Conservation (phyloP, 2,113 vertebrate genomes). For the Labrus mixtus region DNA sequence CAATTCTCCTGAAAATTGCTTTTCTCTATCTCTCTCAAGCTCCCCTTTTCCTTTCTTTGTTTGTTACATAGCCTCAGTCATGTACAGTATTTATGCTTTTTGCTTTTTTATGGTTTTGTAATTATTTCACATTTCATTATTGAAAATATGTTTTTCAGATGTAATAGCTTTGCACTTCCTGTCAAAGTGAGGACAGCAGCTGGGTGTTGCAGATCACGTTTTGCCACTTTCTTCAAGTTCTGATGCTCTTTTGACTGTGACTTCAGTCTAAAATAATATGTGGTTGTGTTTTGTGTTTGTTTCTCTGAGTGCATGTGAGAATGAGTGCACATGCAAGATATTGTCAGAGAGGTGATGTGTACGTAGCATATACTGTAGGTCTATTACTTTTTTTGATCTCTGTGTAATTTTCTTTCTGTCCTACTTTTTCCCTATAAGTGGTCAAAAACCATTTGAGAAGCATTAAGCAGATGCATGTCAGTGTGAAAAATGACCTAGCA, state of each 20-base stretch:
- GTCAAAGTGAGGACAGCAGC: neutral
- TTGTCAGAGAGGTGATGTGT: neutral
- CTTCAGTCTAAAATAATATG: neutral
- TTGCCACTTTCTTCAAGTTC: conserved; percentile 3
- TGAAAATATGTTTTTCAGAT: conserved; percentile 6
- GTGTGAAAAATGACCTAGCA: conserved; percentile 20
- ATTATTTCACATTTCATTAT: conserved; percentile 16
- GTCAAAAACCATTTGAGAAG: neutral
- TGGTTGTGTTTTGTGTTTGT: neutral
- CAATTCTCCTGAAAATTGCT: conserved; percentile 19
- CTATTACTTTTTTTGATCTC: conserved; percentile 1
- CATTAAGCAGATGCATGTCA: conserved; percentile 3
- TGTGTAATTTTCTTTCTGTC: no score
- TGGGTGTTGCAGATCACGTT: conserved; percentile 9
- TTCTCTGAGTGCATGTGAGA: conserved; percentile 20
- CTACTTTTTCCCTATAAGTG: conserved; percentile 18
- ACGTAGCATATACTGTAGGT: neutral
- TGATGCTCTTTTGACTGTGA: conserved; percentile 10
- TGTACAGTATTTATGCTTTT: conserved; percentile 1
- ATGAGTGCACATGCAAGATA: conserved; percentile 10
- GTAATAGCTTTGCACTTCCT: conserved; percentile 12
- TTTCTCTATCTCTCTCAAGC: neutral
- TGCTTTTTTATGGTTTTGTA: conserved; percentile 4
- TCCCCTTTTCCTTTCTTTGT: neutral
- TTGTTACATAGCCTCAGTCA: neutral